Evolutionary conservation across 1,140 invertebrate genomes (phyloP), one percentile per base, ranked within the genome.

Genomic region (Daktulosphaira vitifoliae): DNA sequence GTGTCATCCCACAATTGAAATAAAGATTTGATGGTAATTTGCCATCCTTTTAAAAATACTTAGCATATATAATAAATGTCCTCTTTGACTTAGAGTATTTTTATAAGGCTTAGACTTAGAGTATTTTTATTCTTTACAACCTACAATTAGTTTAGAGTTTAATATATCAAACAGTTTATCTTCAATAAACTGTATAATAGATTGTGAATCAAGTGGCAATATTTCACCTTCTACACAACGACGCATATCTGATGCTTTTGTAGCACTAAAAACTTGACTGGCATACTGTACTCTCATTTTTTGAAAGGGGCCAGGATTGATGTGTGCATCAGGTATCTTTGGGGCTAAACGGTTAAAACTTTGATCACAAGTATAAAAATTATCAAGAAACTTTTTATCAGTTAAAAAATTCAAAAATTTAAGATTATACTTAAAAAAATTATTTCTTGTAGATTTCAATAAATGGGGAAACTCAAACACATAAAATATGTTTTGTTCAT

Each of bases 121-220:
- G n/a, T n/a, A n/a, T n/a, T n/a, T n/a, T n/a, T n/a, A 50, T 15
- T 50, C 48, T 50, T 50, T 50, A 50, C 22, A 11, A 25, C n/a
- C 22, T 15, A 23, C 9, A 15, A 25, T 50, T 50, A 23, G 33
- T 37, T 37, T 37, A 7, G 33, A 37, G 13, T 37, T 37, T 7
- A 37, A 13, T 37, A 37, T 37, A 37, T 37, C 33, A 37, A 37
- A 37, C 13, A 37, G 33, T 37, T 37, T 37, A 37, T 37, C 33
- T 37, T 37, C 33, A 37, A 37, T 37, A 37, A 37, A 37, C 6
- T 37, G 5, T 7, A 37, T 13, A 37, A 13, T 37, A 37, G 33
- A 7, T 13, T 37, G 5, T 37, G 33, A 6, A 37, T 5, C 13
- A 37, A 37, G 5, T 37, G 33, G 33, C 33, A 37, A 37, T 7